Conservation (phyloP, 2,888 invertebrate species). For the Spatulosminthurus flaviceps region DNA sequence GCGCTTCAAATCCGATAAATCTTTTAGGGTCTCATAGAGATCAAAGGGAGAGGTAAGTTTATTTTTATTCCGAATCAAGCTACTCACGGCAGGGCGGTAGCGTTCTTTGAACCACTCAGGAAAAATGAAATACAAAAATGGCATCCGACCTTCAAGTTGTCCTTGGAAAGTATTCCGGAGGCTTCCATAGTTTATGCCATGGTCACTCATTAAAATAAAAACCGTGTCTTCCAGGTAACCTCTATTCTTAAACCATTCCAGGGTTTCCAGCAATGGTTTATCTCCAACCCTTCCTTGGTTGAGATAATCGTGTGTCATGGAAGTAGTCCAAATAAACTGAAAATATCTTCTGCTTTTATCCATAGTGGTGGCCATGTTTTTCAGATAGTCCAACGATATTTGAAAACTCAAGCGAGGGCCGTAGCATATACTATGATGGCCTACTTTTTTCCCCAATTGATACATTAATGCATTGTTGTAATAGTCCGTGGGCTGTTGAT, state of each 20-base stretch:
- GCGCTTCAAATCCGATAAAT: slow-evolving; percentile 48
- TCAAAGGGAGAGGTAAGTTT: slow-evolving; percentile 84
- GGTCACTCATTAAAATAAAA: slow-evolving; percentile 82
- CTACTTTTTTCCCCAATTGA: slow-evolving; percentile 73
- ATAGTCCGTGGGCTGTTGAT: slow-evolving; percentile 81
- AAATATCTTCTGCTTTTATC: slow-evolving; percentile 72
- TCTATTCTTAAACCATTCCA: slow-evolving; percentile 70
- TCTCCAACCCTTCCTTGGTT: slow-evolving; percentile 82
- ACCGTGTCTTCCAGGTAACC: slow-evolving; percentile 75
- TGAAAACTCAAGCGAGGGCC: slow-evolving; percentile 73
- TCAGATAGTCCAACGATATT: slow-evolving; percentile 77
- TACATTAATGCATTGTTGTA: slow-evolving; percentile 80
- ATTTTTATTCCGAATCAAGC: slow-evolving; percentile 67
- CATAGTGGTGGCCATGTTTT: slow-evolving; percentile 73
- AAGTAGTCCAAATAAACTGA: slow-evolving; percentile 85
- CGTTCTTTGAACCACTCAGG: slow-evolving; percentile 77
- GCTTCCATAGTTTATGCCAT: slow-evolving; percentile 87
- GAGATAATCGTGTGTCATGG: slow-evolving; percentile 84
- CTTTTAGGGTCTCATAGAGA: slow-evolving; percentile 68
- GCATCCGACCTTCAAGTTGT: slow-evolving; percentile 84
- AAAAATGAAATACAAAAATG: slow-evolving; percentile 78
- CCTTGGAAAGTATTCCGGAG: slow-evolving; percentile 83
- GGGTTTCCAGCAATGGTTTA: slow-evolving; percentile 71
- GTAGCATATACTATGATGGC: slow-evolving; percentile 74
- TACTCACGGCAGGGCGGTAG: slow-evolving; percentile 73